These are phyloP conservation scores for Hoplias malabaricus DNA, from an alignment of 2,113 vertebrate genomes.

Conservation along the genomic window DNA sequence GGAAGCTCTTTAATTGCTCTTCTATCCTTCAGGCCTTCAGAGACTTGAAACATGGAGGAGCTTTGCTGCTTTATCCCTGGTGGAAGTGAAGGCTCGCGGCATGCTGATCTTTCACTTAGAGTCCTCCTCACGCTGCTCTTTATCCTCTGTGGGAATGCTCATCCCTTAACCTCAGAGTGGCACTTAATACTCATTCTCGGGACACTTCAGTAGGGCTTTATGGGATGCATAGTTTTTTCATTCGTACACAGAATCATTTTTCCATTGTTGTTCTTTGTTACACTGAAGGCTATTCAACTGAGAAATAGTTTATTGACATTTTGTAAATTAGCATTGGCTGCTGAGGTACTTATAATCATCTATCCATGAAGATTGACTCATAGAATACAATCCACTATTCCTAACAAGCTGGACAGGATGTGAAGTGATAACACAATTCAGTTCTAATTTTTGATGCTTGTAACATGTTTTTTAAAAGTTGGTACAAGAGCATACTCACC, in stretches of 20 bases:
- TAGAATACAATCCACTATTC: no score
- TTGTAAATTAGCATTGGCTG: not conserved
- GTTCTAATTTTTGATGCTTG: no score
- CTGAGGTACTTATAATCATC: not conserved
- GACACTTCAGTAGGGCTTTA: not conserved
- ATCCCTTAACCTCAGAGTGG: not conserved
- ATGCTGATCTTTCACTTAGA: conserved; percentile 20
- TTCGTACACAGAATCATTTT: not conserved
- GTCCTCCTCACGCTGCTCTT: not conserved
- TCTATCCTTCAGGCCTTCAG: not conserved
- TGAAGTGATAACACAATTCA: no score
- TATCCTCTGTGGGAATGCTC: not conserved
- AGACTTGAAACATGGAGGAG: conserved; percentile 12
- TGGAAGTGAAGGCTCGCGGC: conserved; percentile 7
- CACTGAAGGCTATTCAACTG: not conserved
- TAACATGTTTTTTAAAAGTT: no score
- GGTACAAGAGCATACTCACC: no score
- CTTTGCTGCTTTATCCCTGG: conserved; percentile 28
- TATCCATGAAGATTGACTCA: not conserved
- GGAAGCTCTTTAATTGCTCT: conserved; percentile 27
- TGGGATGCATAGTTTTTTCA: not conserved
- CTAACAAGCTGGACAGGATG: no score
- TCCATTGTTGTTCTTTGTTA: not conserved
- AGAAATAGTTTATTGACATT: not conserved
- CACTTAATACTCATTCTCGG: not conserved